Evolutionary conservation across 2,113 vertebrate genomes (phyloP).

Genomic region (Psittacara wagleri): DNA sequence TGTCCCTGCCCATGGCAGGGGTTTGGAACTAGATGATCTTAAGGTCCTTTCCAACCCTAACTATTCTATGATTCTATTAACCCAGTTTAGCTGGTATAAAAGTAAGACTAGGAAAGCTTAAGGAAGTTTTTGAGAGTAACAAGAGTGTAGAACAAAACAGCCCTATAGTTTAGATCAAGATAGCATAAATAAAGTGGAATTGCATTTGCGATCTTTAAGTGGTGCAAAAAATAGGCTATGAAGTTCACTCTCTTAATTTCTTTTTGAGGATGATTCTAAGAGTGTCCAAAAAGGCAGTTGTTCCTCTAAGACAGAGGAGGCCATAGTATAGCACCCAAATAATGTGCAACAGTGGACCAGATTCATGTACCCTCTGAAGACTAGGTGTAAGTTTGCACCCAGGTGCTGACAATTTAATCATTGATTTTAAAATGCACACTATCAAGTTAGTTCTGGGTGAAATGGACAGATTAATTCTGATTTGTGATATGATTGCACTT

Average conservation of each 20-base stretch:
- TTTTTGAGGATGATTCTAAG: background rate
- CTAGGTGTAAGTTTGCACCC: background rate
- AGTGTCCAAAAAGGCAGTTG: background rate
- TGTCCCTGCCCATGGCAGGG: too few relatives aligned
- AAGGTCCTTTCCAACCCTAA: too few relatives aligned
- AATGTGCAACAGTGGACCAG: background rate
- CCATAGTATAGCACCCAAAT: background rate
- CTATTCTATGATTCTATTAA: background rate
- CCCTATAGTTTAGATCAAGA: background rate
- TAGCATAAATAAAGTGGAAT: background rate
- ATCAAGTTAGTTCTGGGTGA: background rate
- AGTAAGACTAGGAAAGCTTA: constrained; percentile 9
- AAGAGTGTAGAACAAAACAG: background rate
- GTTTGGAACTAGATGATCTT: too few relatives aligned
- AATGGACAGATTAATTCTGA: background rate
- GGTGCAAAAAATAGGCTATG: background rate
- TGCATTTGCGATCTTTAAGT: background rate
- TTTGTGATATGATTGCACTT: background rate
- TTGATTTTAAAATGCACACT: background rate
- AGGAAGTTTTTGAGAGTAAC: background rate
- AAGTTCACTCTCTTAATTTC: background rate
- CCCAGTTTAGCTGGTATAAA: constrained; percentile 2
- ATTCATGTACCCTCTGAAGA: background rate
- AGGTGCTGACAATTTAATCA: background rate
- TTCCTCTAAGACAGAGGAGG: background rate